Conservation (phyloP, 2,888 invertebrate genomes). For the Agriopis leucophaearia region DNA sequence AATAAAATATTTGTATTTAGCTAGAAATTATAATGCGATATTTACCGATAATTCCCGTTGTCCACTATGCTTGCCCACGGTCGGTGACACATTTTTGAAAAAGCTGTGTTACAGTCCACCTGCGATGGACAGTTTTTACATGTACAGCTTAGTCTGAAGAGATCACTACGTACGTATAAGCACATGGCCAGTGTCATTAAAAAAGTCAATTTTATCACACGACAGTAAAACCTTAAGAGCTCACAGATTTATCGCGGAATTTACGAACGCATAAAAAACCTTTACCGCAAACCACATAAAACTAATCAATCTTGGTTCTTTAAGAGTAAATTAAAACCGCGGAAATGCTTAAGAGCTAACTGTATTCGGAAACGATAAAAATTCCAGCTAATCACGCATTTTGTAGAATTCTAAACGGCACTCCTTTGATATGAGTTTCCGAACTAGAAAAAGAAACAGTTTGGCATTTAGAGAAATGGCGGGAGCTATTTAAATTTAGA, state of each 20-base stretch:
- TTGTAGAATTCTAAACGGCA: slow-evolving; percentile 43
- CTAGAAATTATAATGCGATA: too few relatives aligned
- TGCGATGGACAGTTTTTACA: too few relatives aligned
- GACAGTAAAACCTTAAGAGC: slow-evolving; percentile 43
- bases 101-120: too few relatives aligned
- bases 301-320: slow-evolving; percentile 44
- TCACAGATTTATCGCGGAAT: slow-evolving; percentile 41
- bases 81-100: too few relatives aligned
- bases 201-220: slow-evolving; percentile 49
- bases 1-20: too few relatives aligned
- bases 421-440: slow-evolving; percentile 58
- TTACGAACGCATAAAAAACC: slow-evolving; percentile 43
- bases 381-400: slow-evolving; percentile 56
- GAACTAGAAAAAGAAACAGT: slow-evolving; percentile 52
- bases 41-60: too few relatives aligned
- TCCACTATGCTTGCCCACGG: too few relatives aligned
- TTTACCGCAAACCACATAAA: slow-evolving; percentile 38
- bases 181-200: slow-evolving; percentile 42
- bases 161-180: background rate
- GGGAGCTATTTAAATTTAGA: slow-evolving; percentile 43
- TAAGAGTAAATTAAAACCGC: slow-evolving; percentile 48
- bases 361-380: slow-evolving; percentile 71
- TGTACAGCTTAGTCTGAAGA: background rate
- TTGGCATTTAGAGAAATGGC: slow-evolving; percentile 36
- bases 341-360: slow-evolving; percentile 60